A percentile compares a stretch with the other conserved stretches of the same genome.
Conservation (phyloP, 2,113 vertebrate species). For the Struthio camelus region DNA sequence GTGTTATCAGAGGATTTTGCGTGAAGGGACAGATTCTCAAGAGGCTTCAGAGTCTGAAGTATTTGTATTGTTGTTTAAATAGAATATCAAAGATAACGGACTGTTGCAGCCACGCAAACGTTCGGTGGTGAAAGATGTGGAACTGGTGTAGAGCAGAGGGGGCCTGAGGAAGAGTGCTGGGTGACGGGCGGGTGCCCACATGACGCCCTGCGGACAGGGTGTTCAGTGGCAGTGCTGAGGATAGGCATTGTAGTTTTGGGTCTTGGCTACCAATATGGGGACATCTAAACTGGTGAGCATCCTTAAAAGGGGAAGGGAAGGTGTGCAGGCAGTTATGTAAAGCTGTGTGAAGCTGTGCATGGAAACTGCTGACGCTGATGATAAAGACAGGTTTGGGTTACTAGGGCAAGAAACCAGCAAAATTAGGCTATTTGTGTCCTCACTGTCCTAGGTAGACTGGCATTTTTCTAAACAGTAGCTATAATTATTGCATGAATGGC, state of each 20-base stretch:
- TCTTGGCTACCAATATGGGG: neutral
- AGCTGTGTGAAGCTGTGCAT: conserved; percentile 18
- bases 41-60: neutral
- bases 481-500: neutral
- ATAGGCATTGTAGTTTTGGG: neutral
- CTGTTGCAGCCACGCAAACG: neutral
- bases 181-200: neutral
- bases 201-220: neutral
- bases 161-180: neutral
- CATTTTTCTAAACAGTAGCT: neutral
- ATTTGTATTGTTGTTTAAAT: neutral
- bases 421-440: neutral
- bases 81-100: neutral
- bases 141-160: neutral
- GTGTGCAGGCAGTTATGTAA: neutral
- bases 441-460: neutral
- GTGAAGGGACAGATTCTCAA: neutral
- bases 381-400: conserved; percentile 53
- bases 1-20: neutral
- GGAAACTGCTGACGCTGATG: conserved; percentile 41
- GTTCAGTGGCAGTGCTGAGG: neutral
- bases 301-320: neutral
- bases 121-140: too few species aligned
- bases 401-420: conserved; percentile 36
- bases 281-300: neutral